Conservation (phyloP, 2,797 vertebrate genomes). For the Ambastaia sidthimunki region DNA sequence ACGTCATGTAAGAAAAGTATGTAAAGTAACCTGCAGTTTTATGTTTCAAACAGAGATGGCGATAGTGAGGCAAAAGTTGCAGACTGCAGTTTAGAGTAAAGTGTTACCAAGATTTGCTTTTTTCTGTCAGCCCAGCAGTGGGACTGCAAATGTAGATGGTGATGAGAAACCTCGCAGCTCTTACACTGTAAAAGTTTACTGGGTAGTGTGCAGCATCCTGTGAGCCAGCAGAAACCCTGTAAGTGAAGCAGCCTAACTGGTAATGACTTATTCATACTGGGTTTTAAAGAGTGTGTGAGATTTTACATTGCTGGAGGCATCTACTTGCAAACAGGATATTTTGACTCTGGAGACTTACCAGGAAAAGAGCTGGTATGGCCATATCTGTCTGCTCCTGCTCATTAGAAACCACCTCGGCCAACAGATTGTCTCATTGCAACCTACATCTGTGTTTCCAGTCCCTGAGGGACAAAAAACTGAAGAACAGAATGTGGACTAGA, state of each 20-base stretch:
- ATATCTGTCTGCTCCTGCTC: constrained; percentile 30
- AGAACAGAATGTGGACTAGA: constrained; percentile 26
- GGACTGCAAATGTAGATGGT: background rate
- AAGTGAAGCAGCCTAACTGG: background rate
- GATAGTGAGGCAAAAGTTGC: no score
- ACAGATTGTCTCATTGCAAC: constrained; percentile 34
- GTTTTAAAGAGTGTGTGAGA: constrained; percentile 12
- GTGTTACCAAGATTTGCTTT: background rate
- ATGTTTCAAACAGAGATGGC: no score
- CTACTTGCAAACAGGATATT: constrained; percentile 27
- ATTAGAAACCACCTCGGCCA: constrained; percentile 37
- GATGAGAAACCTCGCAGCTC: background rate
- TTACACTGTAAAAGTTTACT: constrained; percentile 18
- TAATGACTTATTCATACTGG: constrained; percentile 25
- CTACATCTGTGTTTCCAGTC: constrained; percentile 39
- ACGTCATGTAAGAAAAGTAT: no score
- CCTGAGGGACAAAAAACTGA: constrained; percentile 26
- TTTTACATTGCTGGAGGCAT: constrained; percentile 22
- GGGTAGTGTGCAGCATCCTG: constrained; percentile 12
- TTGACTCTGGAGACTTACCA: constrained; percentile 5
- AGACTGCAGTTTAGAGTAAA: no score
- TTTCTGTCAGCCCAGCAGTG: background rate
- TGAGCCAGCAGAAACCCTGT: background rate
- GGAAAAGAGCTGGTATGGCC: constrained; percentile 7
- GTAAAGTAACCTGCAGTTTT: no score